phyloP scores from a whole-genome alignment of 2,113 vertebrate genomes.

The Crotalus horridus region DNA sequence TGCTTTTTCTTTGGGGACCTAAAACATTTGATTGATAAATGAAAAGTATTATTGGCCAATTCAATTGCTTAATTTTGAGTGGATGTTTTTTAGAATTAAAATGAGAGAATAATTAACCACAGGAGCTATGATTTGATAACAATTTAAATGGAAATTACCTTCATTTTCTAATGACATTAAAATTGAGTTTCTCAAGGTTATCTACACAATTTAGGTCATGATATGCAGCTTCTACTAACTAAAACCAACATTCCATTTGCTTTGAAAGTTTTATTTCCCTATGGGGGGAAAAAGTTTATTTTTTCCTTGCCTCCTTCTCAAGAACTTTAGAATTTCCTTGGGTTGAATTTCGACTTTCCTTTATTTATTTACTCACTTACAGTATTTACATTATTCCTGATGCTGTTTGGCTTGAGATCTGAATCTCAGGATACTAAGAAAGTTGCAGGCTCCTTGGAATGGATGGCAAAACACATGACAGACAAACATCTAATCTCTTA shows the following conservation, averaged over 20 bases:
- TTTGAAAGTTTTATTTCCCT: background rate
- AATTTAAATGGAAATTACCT: slow-evolving; percentile 25
- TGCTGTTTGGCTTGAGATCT: background rate
- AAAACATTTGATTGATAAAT: background rate
- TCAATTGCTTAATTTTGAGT: background rate
- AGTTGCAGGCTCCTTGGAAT: background rate
- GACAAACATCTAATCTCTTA: background rate
- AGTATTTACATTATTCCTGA: background rate
- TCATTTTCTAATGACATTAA: slow-evolving; percentile 3
- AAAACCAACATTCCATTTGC: background rate
- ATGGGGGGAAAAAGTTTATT: background rate
- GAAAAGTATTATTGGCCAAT: background rate
- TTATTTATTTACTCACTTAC: background rate
- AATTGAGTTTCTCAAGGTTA: background rate
- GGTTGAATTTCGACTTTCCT: background rate
- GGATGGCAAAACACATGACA: background rate
- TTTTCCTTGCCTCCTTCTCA: background rate
- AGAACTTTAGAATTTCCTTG: background rate
- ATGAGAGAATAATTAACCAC: background rate
- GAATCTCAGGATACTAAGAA: background rate
- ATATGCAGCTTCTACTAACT: background rate
- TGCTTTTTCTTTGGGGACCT: slow-evolving; percentile 12
- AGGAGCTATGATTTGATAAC: slow-evolving; percentile 14
- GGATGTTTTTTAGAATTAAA: slow-evolving; percentile 7
- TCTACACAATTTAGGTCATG: background rate